Percentiles rank a stretch among this genome's conserved stretches.
phyloP scores from a whole-genome alignment of 2,888 invertebrate genomes.

The Caenorhabditis auriculariae region DNA sequence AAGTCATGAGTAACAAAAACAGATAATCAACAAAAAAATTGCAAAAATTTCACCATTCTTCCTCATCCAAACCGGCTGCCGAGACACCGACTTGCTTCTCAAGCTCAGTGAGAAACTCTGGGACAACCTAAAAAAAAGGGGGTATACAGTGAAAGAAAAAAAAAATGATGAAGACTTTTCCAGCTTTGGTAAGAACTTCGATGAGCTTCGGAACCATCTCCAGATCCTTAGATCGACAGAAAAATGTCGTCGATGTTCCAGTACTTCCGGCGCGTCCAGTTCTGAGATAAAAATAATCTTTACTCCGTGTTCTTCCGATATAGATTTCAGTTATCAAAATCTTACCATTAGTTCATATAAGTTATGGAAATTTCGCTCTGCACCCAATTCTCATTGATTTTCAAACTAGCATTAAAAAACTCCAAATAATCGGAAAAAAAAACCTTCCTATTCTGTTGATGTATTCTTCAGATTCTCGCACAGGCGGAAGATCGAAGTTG shows the following conservation, averaged over 20 bases:
- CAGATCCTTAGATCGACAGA: conserved; percentile 4
- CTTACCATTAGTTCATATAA: no score
- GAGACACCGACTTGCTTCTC: not conserved
- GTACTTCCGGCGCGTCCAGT: conserved; percentile 21
- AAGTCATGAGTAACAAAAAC: no score
- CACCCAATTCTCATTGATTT: no score
- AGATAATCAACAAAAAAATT: no score
- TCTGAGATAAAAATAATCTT: no score
- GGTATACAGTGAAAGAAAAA: not conserved
- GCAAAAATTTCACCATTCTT: no score
- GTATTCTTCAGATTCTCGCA: conserved; percentile 18
- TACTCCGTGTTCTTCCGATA: no score
- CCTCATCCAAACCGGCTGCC: conserved; percentile 5
- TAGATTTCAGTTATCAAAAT: no score
- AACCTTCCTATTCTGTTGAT: conserved; percentile 22
- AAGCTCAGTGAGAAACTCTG: not conserved
- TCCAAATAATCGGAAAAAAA: not conserved
- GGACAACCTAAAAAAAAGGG: not conserved
- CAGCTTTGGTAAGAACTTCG: conserved; percentile 10
- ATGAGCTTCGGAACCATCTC: conserved; percentile 13
- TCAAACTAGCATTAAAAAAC: no score
- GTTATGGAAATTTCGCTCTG: no score
- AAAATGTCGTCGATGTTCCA: conserved; percentile 16
- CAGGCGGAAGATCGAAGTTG: conserved; percentile 21
- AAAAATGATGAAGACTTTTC: conserved; percentile 11